Percentiles rank a stretch among this genome's conserved stretches.
Conservation (phyloP, 2,113 vertebrate genomes). For the Leucosticte australis region DNA sequence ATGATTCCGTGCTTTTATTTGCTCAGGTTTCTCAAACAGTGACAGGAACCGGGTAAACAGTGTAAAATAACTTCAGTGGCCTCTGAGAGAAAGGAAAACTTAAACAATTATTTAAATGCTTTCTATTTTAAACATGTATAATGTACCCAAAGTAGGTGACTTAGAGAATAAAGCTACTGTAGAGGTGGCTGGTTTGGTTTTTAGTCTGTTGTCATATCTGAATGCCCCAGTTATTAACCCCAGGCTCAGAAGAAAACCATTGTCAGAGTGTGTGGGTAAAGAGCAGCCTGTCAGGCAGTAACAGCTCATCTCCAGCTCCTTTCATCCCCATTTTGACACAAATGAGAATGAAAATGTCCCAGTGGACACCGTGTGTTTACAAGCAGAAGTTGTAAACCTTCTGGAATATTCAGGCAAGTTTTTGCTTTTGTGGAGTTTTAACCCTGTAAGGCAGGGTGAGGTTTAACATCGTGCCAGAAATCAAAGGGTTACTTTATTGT, state of each 20-base stretch:
- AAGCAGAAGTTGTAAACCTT: neutral
- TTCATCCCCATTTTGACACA: neutral
- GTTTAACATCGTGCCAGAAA: neutral
- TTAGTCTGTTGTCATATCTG: neutral
- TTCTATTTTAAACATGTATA: neutral
- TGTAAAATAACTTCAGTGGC: neutral
- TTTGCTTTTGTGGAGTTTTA: neutral
- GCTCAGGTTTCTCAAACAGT: neutral
- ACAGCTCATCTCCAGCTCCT: neutral
- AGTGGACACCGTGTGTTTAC: neutral
- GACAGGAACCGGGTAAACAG: neutral
- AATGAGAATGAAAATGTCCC: neutral
- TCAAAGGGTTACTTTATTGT: neutral
- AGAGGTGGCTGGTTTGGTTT: neutral
- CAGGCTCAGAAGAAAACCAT: neutral
- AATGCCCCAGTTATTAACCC: neutral
- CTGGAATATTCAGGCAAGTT: neutral
- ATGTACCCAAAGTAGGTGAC: neutral
- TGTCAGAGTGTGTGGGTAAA: neutral
- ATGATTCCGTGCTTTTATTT: neutral
- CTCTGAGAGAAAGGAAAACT: neutral
- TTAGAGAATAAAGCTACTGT: neutral
- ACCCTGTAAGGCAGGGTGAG: neutral
- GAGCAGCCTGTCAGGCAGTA: neutral
- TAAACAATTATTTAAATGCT: neutral